Conservation (phyloP, 1,140 invertebrate genomes). For the Amyelois transitella region DNA sequence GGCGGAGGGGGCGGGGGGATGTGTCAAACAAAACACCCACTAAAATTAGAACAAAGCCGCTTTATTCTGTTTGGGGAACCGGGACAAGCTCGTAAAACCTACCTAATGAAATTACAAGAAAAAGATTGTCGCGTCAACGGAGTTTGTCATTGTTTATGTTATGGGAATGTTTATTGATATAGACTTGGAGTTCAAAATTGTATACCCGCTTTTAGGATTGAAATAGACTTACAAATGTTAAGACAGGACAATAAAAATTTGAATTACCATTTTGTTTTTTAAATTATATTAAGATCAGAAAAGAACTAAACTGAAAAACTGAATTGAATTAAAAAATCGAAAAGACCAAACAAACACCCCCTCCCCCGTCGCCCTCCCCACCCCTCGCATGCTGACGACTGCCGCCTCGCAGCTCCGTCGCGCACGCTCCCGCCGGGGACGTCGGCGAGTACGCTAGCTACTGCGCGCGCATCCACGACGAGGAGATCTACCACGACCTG, state of each 20-base stretch:
- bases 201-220: too few relatives aligned
- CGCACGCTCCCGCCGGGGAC: conserved; percentile 47
- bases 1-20: too few relatives aligned
- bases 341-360: too few relatives aligned
- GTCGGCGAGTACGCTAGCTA: conserved; percentile 79
- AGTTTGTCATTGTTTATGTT: background rate
- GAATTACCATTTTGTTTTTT: too few relatives aligned
- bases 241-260: too few relatives aligned
- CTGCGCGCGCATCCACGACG: conserved; percentile 81
- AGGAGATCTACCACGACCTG: conserved; percentile 89
- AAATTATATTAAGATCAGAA: too few relatives aligned
- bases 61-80: background rate
- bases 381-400: conserved; percentile 8
- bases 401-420: conserved; percentile 41
- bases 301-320: too few relatives aligned
- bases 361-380: background rate
- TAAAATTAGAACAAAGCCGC: background rate
- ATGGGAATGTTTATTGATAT: background rate
- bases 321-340: too few relatives aligned
- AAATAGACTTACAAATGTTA: too few relatives aligned
- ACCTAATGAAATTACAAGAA: background rate
- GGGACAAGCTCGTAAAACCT: background rate
- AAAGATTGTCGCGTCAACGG: background rate
- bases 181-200: too few relatives aligned
- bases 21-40: background rate